Evolutionary conservation across 1,140 invertebrate genomes (phyloP), one percentile per base, ranked within the genome.

Genomic region (Leguminivora glycinivorella): DNA sequence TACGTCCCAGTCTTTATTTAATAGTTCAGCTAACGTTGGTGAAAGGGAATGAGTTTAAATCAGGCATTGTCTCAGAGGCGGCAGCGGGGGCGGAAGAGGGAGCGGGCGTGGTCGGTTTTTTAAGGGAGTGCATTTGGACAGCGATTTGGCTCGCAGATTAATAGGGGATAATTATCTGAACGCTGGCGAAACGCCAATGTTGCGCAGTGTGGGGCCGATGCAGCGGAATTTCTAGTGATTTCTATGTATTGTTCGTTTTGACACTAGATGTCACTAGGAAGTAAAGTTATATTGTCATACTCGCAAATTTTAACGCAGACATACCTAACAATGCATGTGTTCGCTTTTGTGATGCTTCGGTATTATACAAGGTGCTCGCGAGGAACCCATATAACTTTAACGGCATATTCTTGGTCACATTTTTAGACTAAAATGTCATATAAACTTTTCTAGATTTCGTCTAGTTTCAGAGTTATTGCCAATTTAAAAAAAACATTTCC

Each of bases 81-180:
- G 19, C 7, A 52, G 47, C 47, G 47, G 47, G 47, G 19, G 47
- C 19, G n/a, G n/a, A 25, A 17, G 19, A 6, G 24, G 56, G 12
- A 17, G 19, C 19, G 24, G 56, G 12, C 10, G 56, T 9, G 22
- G n/a, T 24, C 2, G 24, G 25, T 58, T 58, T 58, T 58, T 58
- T 58, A n/a, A 52, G 29, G 56, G 56, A 25, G 9, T 14, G 52
- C 52, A 29, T 58, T 58, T n/a, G 56, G 66, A 68, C 31, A 72
- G 63, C 74, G 71, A 78, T 76, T 76, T 69, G 71, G 71, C 70
- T 56, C 38, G 17, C 70, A 76, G 77, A 78, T 78, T 78, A 76
- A 78, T 78, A 74, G 74, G 60, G 72, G 74, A 78, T 78, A 73
- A 78, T 78, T 78, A 78, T 78, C 52, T 71, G 72, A 67, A 52